Evolutionary conservation across 2,888 invertebrate species (phyloP), one percentile per base, ranked within the genome.

Genomic region (Megastigmus dorsalis): DNA sequence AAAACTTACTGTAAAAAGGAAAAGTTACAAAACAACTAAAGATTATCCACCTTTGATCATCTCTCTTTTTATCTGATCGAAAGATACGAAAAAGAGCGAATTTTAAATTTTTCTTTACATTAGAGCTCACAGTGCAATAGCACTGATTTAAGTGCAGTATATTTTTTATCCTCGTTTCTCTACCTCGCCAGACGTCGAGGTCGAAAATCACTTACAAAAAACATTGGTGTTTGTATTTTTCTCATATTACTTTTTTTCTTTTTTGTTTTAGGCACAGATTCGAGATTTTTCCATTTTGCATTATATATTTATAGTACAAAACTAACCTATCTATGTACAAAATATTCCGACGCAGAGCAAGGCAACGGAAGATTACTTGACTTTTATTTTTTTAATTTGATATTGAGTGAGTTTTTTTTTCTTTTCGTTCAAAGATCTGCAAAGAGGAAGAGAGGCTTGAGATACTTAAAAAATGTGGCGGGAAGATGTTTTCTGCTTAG

Each of bases 271-370:
- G 75, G 74, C 76, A 77, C 76, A 67, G 18, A 74, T 75, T 77
- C 67, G 62, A 74, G 57, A 71, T 62, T 52, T 55, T 48, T 68
- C 41, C 18, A 30, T 74, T 41, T 65, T 57, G 30, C 36, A 50
- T 60, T 55, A 52, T 63, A 63, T 63, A 60, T 66, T 65, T 79
- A 82, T 82, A 81, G 83, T 86, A 86, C 78, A 87, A 85, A 86
- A 86, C 82, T 85, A 86, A 78, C 80, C 84, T 87, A 87, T 79
- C 82, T 86, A 87, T 87, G 81, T 86, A 87, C 86, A 87, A 79
- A 79, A 78, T 71, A 63, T 82, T 83, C 79, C 81, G 81, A 78
- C 80, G 78, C 60, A 70, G 66, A 50, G 77, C 79, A 79, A 73
- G 65, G 52, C 70, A 55, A 76, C 65, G 77, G 70, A 68, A 67